phyloP scores from a whole-genome alignment of 2,797 vertebrate species.

The Erpetoichthys calabaricus region DNA sequence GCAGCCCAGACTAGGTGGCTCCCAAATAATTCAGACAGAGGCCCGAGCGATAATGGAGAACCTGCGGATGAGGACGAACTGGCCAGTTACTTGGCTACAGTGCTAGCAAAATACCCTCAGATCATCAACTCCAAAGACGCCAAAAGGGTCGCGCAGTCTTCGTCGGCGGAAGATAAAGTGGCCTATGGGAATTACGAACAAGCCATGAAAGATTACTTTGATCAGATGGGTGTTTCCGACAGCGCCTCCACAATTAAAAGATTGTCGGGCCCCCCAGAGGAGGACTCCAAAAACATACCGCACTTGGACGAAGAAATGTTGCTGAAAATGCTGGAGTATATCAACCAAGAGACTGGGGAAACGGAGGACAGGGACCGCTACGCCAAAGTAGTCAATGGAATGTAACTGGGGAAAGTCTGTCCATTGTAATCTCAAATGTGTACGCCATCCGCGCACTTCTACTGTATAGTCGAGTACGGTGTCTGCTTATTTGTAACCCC shows the following conservation, averaged over 20 bases:
- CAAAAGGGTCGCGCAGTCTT: conserved; percentile 54
- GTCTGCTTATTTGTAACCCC: too few species aligned
- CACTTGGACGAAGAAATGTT: conserved; percentile 66
- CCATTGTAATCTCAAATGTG: too few species aligned
- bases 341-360: conserved; percentile 70
- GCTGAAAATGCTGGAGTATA: conserved; percentile 69
- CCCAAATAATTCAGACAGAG: conserved; percentile 47
- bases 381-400: conserved; percentile 56
- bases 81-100: conserved; percentile 62
- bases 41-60: conserved; percentile 58
- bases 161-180: conserved; percentile 41
- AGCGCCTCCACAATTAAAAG: conserved; percentile 46
- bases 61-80: conserved; percentile 62
- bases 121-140: conserved; percentile 37
- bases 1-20: conserved; percentile 36
- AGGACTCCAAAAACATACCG: conserved; percentile 45
- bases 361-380: conserved; percentile 57
- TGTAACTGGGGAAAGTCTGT: conserved; percentile 11
- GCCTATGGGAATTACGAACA: conserved; percentile 49
- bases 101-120: conserved; percentile 65
- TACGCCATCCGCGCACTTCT: too few species aligned
- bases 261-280: conserved; percentile 33
- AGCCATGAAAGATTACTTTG: conserved; percentile 59
- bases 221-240: conserved; percentile 44
- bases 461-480: too few species aligned